Evolutionary conservation across 1,140 invertebrate genomes (phyloP), one percentile per base, ranked within the genome.

Genomic region (Meloidogyne hapla): DNA sequence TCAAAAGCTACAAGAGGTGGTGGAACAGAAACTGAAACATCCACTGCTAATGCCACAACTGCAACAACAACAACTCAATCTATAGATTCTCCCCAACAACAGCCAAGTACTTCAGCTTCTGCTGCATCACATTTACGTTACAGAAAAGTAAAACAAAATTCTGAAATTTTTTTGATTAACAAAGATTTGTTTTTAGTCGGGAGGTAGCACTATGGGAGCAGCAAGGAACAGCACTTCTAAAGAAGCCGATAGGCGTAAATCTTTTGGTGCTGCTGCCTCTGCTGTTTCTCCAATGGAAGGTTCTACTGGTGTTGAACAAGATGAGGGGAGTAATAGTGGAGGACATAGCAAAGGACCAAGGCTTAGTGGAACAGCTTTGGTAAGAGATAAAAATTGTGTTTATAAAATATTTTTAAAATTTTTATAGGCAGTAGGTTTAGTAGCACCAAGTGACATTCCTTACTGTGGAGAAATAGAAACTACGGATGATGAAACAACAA

Each of bases 381-480:
- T 48, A 21, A 56, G 21, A 65, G 3, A 75, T 5, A 15, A 25
- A 28, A 72, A 25, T 64, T 15, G 10, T 33, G 18, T 74, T 23
- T 33, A n/a, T n/a, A 13, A 28, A 38, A 25, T 18, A 56, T 21
- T n/a, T 25, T 26, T 21, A 18, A 45, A 13, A 18, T 56, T 21
- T 8, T 9, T 25, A n/a, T 38, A 69, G 64, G 65, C 74, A 10
- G 74, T 69, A 0, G 74, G 74, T 61, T 38, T 75, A 10, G 74
- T 77, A 5, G 76, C 71, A 13, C 72, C 76, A 5, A 61, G 65
- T 48, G 76, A 77, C 42, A 77, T 77, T 26, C 76, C 76, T 21
- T 77, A 77, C 38, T 77, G 76, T 69, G 76, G 76, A 23, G 62
- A 68, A n/a, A 26, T 26, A 10, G 38, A 56, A 26, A 28, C 40